A percentile compares a stretch with the other conserved stretches of the same genome.
Conservation (phyloP, 2,113 vertebrate genomes). For the Dascyllus trimaculatus region DNA sequence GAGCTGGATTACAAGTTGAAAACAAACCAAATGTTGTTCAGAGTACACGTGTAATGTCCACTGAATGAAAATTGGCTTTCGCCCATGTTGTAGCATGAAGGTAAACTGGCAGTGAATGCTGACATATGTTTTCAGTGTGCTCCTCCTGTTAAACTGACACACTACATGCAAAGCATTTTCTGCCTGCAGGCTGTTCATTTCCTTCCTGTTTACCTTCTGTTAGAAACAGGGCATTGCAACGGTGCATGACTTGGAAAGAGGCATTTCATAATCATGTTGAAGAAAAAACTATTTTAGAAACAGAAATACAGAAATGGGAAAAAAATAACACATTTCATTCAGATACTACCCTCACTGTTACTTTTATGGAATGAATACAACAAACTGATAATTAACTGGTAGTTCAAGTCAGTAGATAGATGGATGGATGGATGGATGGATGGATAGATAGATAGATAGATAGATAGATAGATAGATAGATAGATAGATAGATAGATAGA, state of each 20-base stretch:
- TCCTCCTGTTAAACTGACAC: not conserved
- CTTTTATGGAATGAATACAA: no score
- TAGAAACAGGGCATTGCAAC: not conserved
- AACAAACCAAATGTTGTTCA: not conserved
- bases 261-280: no score
- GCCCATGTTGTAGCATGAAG: slow-evolving; percentile 1
- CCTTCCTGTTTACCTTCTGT: slow-evolving; percentile 32
- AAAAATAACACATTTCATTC: not conserved
- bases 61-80: not conserved
- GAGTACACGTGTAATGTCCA: not conserved
- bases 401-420: no score
- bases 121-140: slow-evolving; percentile 11
- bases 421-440: no score
- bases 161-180: slow-evolving; percentile 29
- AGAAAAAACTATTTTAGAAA: not conserved
- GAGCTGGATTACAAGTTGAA: not conserved
- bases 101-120: not conserved
- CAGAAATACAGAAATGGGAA: not conserved
- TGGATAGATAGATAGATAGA: no score
- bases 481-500: no score
- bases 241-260: not conserved
- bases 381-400: no score
- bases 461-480: no score
- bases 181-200: not conserved
- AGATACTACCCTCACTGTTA: no score